phyloP scores from a whole-genome alignment of 2,888 invertebrate genomes.

The Cephus runcator region DNA sequence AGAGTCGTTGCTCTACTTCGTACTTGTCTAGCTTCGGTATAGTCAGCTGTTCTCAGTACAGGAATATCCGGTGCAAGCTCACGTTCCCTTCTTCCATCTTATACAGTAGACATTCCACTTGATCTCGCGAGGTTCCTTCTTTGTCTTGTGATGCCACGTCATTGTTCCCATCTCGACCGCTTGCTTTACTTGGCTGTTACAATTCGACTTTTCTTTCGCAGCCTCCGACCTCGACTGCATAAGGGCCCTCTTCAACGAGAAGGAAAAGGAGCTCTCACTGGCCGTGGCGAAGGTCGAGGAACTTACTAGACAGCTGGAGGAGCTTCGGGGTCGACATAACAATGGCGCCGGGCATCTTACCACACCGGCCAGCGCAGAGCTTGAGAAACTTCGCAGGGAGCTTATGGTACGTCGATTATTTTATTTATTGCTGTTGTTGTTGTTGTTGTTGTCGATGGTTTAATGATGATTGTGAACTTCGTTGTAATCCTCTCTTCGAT shows the following conservation, averaged over 20 bases:
- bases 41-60: not conserved
- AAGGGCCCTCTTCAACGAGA: conserved; percentile 95
- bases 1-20: not conserved
- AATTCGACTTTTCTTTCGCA: conserved; percentile 58
- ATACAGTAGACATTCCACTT: not conserved
- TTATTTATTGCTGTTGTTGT: not conserved
- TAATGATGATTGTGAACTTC: not conserved
- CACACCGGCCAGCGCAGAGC: conserved; percentile 83
- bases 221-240: conserved; percentile 97
- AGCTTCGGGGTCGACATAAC: conserved; percentile 73
- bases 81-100: not conserved
- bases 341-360: conserved; percentile 72
- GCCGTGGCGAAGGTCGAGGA: conserved; percentile 99
- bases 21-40: not conserved
- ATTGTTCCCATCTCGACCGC: not conserved
- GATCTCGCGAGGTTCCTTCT: not conserved
- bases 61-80: not conserved
- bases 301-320: conserved; percentile 93
- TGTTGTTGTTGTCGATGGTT: not conserved
- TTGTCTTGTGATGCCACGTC: not conserved
- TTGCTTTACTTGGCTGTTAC: not conserved
- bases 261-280: conserved; percentile 94
- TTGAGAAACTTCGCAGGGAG: conserved; percentile 92
- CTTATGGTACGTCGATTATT: conserved; percentile 78
- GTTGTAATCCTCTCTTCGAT: conserved; percentile 18